A percentile compares a stretch with the other conserved stretches of the same genome.
These are phyloP conservation scores for Hylaeus anthracinus DNA, from an alignment of 1,140 invertebrate species.

Conservation along the genomic window DNA sequence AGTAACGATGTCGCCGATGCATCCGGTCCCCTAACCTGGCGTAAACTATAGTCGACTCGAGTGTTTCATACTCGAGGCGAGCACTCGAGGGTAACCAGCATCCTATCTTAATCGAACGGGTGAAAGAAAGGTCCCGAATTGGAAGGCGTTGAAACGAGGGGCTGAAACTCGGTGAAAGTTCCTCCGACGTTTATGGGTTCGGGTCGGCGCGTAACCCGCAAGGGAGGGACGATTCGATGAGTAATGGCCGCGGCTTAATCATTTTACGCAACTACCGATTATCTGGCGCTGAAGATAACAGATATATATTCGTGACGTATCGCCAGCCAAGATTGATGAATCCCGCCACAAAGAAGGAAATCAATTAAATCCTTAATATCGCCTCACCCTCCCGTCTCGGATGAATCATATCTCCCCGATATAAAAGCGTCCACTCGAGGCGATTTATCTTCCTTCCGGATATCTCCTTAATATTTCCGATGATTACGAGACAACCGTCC, in stretches of 20 bases:
- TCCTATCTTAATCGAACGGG: slow-evolving; percentile 12
- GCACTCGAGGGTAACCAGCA: background rate
- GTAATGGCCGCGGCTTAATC: slow-evolving; percentile 38
- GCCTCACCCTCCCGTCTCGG: background rate
- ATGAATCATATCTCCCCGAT: slow-evolving; percentile 15
- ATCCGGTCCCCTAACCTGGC: too few species aligned
- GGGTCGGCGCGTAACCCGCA: background rate
- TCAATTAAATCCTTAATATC: slow-evolving; percentile 42
- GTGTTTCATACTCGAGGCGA: too few species aligned
- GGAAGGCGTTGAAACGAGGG: slow-evolving; percentile 5
- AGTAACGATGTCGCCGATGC: too few species aligned
- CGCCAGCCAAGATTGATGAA: slow-evolving; percentile 26
- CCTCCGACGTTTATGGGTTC: slow-evolving; percentile 19
- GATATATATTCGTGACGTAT: slow-evolving; percentile 9
- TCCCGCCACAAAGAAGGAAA: slow-evolving; percentile 19
- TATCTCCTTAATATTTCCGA: slow-evolving; percentile 40
- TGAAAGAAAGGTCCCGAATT: background rate
- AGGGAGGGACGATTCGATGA: slow-evolving; percentile 27
- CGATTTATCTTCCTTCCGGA: slow-evolving; percentile 34
- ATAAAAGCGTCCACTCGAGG: slow-evolving; percentile 31
- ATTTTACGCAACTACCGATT: slow-evolving; percentile 46
- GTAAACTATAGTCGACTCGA: too few species aligned
- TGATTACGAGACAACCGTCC: slow-evolving; percentile 11
- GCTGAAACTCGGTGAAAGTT: slow-evolving; percentile 40
- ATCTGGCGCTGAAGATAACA: slow-evolving; percentile 36